Base-by-base conservation (phyloP, 1,140 invertebrate genomes). In the Danaus melanippus region DNA sequence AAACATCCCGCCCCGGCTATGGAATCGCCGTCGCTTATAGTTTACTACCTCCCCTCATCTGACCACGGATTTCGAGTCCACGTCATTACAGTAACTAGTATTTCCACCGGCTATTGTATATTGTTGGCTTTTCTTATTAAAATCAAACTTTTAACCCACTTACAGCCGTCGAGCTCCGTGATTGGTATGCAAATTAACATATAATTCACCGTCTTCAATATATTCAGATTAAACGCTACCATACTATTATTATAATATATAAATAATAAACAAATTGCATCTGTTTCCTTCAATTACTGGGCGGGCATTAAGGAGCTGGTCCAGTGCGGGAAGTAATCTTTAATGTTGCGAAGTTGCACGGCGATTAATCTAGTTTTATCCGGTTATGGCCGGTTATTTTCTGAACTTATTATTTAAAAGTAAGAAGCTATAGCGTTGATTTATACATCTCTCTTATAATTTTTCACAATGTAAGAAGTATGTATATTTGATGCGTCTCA, bases 41-140 rank as follows among this genome's bases (percentile, higher is more conserved):
- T 32, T 32, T 64, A 45, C n/a, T 42, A 42, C 8, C 48, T 44
- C 39, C 47, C 46, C 21, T 32, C 21, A 32, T 32, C 21, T 32
- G 21, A 32, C 21, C 21, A 32, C 21, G 21, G 21, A 32, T 32
- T 32, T 32, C 41, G 47, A 58, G 12, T 53, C 60, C 57, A 79
- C 79, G 71, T 79, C 76, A 82, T 75, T 64, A 58, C 57, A 67
- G 66, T 56, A 72, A 71, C 71, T 74, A 76, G 80, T 79, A 80
- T 79, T 79, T 80, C 72, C 74, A 75, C 69, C 57, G 60, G 62
- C 69, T 66, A 73, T 72, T 74, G 69, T 72, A 76, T 76, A 68
- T 74, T 83, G 72, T 79, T 79, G 68, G 65, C 69, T 69, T 77
- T 79, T 75, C 68, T 71, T 76, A 76, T 79, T 76, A 74, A 75